Base-by-base conservation (phyloP, 1,140 invertebrate species). In the Thalassaphorura encarpata region DNA sequence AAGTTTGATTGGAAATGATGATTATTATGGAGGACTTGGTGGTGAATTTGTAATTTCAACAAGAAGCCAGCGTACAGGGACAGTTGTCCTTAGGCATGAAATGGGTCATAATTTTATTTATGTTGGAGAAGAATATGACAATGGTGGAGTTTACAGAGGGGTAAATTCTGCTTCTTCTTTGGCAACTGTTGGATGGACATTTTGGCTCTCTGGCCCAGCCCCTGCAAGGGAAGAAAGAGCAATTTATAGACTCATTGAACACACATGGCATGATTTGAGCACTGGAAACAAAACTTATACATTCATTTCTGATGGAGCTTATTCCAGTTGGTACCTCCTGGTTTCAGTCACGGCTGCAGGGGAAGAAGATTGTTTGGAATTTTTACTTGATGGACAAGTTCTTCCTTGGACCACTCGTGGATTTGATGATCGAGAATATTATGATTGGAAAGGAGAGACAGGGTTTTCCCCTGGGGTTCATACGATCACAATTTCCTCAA, bases 11-110 rank as follows among this genome's bases (percentile, higher is more conserved):
- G 57, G 52, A n/a, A 59, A 59, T 51, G 57, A 59, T 29, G 52
- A 59, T 29, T 59, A 29, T 33, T 59, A 59, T 27, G 57, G 57
- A 3, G 57, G 61, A 39, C 54, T 63, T 43, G 61, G 61, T 23
- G 61, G 61, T 6, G 61, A 63, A 59, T 63, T 63, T 39, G 61
- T 63, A 13, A 63, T 63, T 49, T 60, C 57, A 19, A 63, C 61
- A 0, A 53, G 39, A 23, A 54, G 50, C 39, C 40, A 53, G 6
- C 41, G 61, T 0, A 63, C 55, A 16, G 60, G 60, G 15, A 62
- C 56, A 5, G 45, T 54, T 27, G 60, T 61, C 4, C 36, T 61
- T 6, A 28, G 60, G 0, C 55, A 61, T 29, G 56, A 58, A 24
- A 58, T 58, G 56, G 56, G 56, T 26, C 56, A 58, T 29, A 58